phyloP scores from a whole-genome alignment of 2,797 vertebrate genomes.

The Cyclopterus lumpus region DNA sequence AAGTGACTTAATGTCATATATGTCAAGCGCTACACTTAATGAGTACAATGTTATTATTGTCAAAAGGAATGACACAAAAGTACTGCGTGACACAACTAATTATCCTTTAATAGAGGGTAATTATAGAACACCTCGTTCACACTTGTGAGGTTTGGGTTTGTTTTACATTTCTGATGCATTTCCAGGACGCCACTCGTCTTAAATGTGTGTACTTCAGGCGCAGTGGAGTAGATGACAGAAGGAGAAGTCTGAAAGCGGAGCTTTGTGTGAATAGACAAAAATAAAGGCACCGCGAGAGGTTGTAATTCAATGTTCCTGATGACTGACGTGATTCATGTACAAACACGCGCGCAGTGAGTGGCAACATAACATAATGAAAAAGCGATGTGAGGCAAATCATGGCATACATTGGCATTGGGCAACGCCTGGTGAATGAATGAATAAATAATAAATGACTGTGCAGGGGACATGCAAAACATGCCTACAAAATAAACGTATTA shows the following conservation, averaged over 20 bases:
- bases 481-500: no score
- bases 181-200: neutral
- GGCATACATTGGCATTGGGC: neutral
- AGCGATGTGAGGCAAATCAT: neutral
- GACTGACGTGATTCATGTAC: conserved; percentile 14
- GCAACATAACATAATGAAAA: neutral
- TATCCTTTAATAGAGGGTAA: neutral
- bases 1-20: no score
- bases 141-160: neutral
- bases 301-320: neutral
- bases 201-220: neutral
- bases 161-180: neutral
- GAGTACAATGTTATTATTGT: neutral
- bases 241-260: neutral
- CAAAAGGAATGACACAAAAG: neutral
- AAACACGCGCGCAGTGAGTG: neutral
- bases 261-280: neutral
- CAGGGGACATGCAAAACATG: no score
- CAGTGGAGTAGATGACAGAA: neutral
- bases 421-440: neutral
- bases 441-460: neutral
- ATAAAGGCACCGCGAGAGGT: neutral
- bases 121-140: neutral
- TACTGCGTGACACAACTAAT: neutral
- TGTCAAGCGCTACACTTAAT: no score